Evolutionary conservation across 2,797 vertebrate species (phyloP).

Genomic region (Cryptoprocta ferox): DNA sequence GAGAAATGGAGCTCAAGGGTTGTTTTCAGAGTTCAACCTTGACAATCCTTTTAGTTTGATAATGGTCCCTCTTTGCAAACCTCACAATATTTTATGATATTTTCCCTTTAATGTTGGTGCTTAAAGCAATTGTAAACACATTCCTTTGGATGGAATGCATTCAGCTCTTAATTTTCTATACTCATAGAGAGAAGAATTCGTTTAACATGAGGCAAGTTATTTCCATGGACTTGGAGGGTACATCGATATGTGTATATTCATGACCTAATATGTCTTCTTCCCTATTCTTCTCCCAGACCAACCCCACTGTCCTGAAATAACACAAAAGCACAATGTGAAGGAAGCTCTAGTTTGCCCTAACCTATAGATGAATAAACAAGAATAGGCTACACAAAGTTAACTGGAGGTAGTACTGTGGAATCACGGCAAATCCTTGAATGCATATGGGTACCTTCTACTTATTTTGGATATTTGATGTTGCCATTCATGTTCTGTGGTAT

Average conservation of each 20-base stretch:
- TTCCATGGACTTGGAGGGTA: not conserved
- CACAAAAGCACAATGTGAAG: not conserved
- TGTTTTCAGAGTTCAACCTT: not conserved
- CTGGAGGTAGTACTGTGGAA: not conserved
- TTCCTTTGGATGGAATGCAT: not conserved
- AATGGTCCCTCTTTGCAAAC: not conserved
- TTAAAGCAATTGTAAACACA: not conserved
- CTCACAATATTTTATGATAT: not conserved
- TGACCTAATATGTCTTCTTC: not conserved
- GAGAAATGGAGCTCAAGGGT: constrained; percentile 31
- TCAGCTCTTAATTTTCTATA: not conserved
- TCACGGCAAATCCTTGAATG: not conserved
- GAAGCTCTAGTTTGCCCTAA: not conserved
- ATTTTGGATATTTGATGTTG: not conserved
- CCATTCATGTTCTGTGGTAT: not conserved
- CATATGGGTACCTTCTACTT: not conserved
- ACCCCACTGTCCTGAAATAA: not conserved
- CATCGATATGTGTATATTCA: not conserved
- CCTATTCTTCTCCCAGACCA: not conserved
- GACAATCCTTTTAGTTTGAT: not conserved
- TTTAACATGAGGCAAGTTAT: not conserved
- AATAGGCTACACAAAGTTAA: not conserved
- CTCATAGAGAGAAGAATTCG: not conserved
- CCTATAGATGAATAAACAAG: not conserved
- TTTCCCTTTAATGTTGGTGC: not conserved